Percentiles rank a stretch among this genome's conserved stretches.
These are phyloP conservation scores for Zootoca vivipara DNA, from an alignment of 2,113 vertebrate genomes.

Conservation along the genomic window DNA sequence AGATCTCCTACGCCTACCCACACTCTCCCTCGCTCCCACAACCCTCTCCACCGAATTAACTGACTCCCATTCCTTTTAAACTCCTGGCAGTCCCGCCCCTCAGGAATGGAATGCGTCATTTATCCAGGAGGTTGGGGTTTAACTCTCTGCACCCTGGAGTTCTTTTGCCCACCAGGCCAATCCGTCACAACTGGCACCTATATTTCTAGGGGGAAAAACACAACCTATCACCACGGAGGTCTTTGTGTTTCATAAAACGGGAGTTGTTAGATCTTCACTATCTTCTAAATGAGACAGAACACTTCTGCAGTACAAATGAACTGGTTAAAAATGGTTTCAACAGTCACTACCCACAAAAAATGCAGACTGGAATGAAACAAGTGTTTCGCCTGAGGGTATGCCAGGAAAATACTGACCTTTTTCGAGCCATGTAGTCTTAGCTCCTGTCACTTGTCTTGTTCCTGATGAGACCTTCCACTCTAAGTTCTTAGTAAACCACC, in stretches of 20 bases:
- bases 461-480: background rate
- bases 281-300: background rate
- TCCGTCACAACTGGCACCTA: too few relatives aligned
- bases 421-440: accelerated
- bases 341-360: background rate
- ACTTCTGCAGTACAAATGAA: slow-evolving; percentile 27
- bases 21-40: too few relatives aligned
- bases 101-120: too few relatives aligned
- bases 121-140: too few relatives aligned
- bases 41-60: too few relatives aligned
- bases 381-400: accelerated
- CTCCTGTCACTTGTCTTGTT: background rate
- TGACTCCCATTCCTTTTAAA: too few relatives aligned
- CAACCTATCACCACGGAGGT: background rate
- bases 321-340: slow-evolving; percentile 10
- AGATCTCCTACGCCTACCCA: too few relatives aligned
- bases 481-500: background rate
- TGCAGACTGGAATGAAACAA: accelerated
- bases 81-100: too few relatives aligned
- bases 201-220: too few relatives aligned
- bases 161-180: too few relatives aligned
- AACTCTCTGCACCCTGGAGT: too few relatives aligned
- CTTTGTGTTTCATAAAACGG: slow-evolving; percentile 54
- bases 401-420: background rate
- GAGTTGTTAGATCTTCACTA: slow-evolving; percentile 54